These are phyloP conservation scores for Theodoxus fluviatilis DNA, from an alignment of 2,888 invertebrate species.

Conservation along the genomic window DNA sequence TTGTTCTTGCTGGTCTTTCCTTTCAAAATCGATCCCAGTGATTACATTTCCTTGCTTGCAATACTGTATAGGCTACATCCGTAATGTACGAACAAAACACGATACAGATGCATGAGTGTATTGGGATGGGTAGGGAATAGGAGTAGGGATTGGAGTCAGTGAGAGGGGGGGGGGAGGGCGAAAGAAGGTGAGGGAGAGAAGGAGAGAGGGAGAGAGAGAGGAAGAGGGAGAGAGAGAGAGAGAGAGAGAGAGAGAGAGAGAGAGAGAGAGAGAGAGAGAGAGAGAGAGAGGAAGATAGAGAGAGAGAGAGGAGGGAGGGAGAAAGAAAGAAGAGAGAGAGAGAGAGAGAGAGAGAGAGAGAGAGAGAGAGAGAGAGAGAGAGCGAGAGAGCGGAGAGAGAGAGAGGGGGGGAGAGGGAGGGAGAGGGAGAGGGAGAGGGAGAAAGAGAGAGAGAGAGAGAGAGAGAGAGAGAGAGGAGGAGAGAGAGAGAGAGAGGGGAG, in stretches of 20 bases:
- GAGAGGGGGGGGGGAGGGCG: not conserved
- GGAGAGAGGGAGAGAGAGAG: constrained; percentile 21
- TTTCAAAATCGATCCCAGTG: no score
- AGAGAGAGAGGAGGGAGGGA: not conserved
- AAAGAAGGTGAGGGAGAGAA: not conserved
- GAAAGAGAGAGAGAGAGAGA: not conserved
- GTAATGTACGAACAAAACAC: no score
- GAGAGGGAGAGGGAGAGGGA: not conserved
- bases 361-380: not conserved
- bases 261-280: not conserved
- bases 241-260: not conserved
- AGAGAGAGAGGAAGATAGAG: not conserved
- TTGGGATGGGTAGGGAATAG: no score
- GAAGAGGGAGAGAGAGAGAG: constrained; percentile 11
- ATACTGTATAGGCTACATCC: no score
- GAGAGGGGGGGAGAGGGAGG: no score
- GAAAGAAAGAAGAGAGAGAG: not conserved
- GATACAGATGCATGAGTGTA: no score
- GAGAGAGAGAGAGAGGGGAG: constrained; percentile 1
- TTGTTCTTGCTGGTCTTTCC: no score
- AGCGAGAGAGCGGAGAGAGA: not conserved
- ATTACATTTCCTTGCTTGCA: no score
- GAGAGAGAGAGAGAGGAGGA: constrained; percentile 6
- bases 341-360: not conserved
- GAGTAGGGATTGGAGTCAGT: no score